A percentile compares a stretch with the other conserved stretches of the same genome.
These are phyloP conservation scores for Cromileptes altivelis DNA, from an alignment of 2,113 vertebrate genomes.

Conservation along the genomic window DNA sequence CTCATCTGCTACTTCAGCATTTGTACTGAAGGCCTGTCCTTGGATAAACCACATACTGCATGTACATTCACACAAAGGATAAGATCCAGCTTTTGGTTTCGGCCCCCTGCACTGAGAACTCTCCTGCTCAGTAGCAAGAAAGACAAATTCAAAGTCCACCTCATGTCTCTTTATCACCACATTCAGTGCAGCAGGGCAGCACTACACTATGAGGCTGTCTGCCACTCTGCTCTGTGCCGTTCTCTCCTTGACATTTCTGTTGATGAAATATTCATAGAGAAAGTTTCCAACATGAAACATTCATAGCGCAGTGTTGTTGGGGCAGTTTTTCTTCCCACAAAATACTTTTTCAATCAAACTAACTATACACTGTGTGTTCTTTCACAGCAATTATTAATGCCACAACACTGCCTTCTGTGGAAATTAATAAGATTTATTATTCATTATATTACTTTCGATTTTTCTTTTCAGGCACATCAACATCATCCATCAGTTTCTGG, in stretches of 20 bases:
- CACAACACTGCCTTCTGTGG: not conserved
- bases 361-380: conserved; percentile 15
- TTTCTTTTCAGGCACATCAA: conserved; percentile 12
- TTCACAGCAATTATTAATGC: conserved; percentile 36
- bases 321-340: conserved; percentile 19
- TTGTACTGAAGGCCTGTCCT: not conserved
- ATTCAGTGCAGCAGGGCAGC: conserved; percentile 21
- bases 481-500: not conserved
- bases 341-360: conserved; percentile 42
- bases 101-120: not conserved
- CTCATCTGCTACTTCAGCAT: not conserved
- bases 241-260: conserved; percentile 59
- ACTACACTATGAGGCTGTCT: conserved; percentile 16
- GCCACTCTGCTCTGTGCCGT: conserved; percentile 28
- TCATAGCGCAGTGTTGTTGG: conserved; percentile 47
- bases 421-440: conserved; percentile 46
- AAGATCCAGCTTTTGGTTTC: conserved; percentile 17
- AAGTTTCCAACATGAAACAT: conserved; percentile 72
- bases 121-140: not conserved
- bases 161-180: conserved; percentile 36
- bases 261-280: conserved; percentile 70
- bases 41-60: not conserved
- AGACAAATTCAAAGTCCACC: conserved; percentile 6
- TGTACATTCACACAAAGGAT: not conserved
- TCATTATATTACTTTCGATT: conserved; percentile 34